Conservation (phyloP, 64 coral and sea anemone species). For the Montipora sp. region DNA sequence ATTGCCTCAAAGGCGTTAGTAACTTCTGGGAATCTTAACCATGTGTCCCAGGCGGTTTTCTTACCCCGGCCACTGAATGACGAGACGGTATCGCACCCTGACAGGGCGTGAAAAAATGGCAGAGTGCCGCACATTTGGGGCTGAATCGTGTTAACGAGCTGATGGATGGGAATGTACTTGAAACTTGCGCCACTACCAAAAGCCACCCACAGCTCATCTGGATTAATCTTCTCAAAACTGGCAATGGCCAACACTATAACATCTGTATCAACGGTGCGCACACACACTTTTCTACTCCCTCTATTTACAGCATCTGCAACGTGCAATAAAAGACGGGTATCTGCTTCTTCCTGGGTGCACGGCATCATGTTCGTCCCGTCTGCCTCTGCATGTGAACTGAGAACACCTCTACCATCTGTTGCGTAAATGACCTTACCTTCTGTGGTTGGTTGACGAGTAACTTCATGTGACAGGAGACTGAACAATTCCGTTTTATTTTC, state of each 20-base stretch:
- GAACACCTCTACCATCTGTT: neutral
- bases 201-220: conserved; percentile 12
- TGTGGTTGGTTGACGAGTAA: neutral
- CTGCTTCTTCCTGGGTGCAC: conserved; percentile 55
- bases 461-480: conserved; percentile 35
- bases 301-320: neutral
- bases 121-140: conserved; percentile 14
- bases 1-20: conserved; percentile 24
- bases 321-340: conserved; percentile 24
- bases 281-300: neutral
- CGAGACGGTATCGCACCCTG: conserved; percentile 67
- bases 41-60: conserved; percentile 52
- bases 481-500: conserved; percentile 66
- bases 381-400: neutral
- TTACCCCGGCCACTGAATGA: conserved; percentile 53
- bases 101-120: conserved; percentile 45
- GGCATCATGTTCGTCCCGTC: neutral
- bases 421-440: conserved; percentile 1
- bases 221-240: neutral
- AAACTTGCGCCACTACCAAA: conserved; percentile 39
- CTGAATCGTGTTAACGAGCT: conserved; percentile 3
- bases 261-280: conserved; percentile 62
- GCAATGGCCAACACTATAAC: conserved; percentile 29
- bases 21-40: conserved; percentile 53
- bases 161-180: conserved; percentile 25